Conservation (phyloP, 1,140 invertebrate genomes). For the Cherax quadricarinatus region DNA sequence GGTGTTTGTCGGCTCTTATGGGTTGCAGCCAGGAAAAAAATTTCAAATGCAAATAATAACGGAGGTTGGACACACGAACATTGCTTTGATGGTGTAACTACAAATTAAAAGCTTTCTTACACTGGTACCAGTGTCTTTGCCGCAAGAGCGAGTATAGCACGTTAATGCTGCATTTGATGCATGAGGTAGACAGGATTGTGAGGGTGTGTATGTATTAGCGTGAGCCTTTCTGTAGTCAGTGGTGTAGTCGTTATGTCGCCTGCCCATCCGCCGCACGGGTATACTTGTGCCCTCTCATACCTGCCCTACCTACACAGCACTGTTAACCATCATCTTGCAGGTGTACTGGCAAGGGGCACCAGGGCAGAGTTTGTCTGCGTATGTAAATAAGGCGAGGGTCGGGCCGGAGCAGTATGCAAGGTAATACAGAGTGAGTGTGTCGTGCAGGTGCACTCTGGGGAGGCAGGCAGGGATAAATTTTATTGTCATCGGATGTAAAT, state of each 20-base stretch:
- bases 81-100: too few species aligned
- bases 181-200: neutral
- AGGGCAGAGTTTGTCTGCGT: neutral
- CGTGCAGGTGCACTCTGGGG: neutral
- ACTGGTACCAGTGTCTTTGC: too few species aligned
- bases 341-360: neutral
- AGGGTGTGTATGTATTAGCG: too few species aligned
- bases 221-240: neutral
- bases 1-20: too few species aligned
- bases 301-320: constrained; percentile 1
- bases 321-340: neutral
- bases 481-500: neutral
- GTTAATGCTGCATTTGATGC: neutral
- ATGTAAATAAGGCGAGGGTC: neutral
- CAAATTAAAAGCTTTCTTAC: too few species aligned
- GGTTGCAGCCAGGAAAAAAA: too few species aligned
- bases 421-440: neutral
- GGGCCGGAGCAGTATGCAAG: neutral
- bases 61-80: too few species aligned
- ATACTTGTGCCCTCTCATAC: neutral
- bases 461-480: neutral
- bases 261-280: neutral
- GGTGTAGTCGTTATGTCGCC: too few species aligned
- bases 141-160: neutral
- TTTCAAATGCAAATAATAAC: too few species aligned